Evolutionary conservation across 35 echinoderm and acorn worm genomes (phyloP), one percentile per base, ranked within the genome.

Genomic region (Apostichopus parvimensis): DNA sequence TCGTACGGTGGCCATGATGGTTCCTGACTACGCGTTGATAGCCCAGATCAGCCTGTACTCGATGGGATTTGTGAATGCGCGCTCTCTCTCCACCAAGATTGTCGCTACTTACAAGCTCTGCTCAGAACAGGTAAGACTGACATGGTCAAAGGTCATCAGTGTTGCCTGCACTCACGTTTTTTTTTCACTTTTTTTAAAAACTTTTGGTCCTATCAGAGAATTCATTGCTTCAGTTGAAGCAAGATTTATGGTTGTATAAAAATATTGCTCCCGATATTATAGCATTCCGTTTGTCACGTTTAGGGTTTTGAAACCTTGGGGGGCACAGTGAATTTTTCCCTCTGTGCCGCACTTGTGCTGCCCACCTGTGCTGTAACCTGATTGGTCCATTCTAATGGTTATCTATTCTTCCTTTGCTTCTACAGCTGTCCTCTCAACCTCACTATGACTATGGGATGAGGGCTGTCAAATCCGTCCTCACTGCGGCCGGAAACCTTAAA

Each of bases 381-480:
- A 17, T 22, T 75, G 21, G 21, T 17, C 71, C 21, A 75, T 22
- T 17, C 71, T 22, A 14, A 75, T 75, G 14, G 14, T 8, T 75
- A 22, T 17, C 21, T 75, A n/a, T 75, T 75, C 71, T 75, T 75
- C 24, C 20, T 20, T 59, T 24, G 6, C 25, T 80, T 77, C 56
- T 24, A 52, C 83, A 98, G 97, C 79, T 98, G 11, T 98, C 97
- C 53, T 98, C 97, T 6, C 97, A 98, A 87, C 97, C 95, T 86
- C 97, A 98, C 77, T 98, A 98, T 94, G 97, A 98, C 88, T 98
- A 98, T 78, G 97, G 97, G 71, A 98, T 98, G 97, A 98, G 97
- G 87, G 97, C 97, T 89, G 97, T 98, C 17, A 98, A 98, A 57
- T 98, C 97, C 65, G 97, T 98, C 26, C 82, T 98, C 6, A 98